These are phyloP conservation scores for Heliconius hortense DNA, from an alignment of 2,888 invertebrate species.

Conservation along the genomic window DNA sequence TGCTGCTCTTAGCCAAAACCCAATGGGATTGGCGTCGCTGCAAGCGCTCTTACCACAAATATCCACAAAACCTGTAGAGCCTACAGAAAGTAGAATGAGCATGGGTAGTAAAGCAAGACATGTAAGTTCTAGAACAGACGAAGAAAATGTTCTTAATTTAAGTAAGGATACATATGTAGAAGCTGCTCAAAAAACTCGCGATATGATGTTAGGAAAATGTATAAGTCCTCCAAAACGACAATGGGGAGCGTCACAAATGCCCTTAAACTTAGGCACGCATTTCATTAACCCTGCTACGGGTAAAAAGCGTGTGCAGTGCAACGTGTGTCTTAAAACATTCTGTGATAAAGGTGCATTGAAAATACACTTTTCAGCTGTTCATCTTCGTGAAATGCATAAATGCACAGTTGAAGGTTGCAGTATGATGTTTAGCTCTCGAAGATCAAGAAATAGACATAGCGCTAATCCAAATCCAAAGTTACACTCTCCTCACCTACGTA, in stretches of 20 bases:
- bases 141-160: slow-evolving; percentile 73
- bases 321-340: slow-evolving; percentile 98
- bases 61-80: slow-evolving; percentile 76
- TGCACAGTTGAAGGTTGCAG: slow-evolving; percentile 99
- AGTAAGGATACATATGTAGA: slow-evolving; percentile 74
- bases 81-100: slow-evolving; percentile 68
- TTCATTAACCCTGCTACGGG: slow-evolving; percentile 96
- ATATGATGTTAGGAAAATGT: slow-evolving; percentile 83
- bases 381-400: slow-evolving; percentile 99
- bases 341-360: slow-evolving; percentile 99
- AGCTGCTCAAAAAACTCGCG: slow-evolving; percentile 69
- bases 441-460: slow-evolving; percentile 97
- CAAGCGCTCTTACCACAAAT: slow-evolving; percentile 84
- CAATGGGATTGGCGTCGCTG: slow-evolving; percentile 83
- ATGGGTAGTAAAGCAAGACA: slow-evolving; percentile 56
- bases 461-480: slow-evolving; percentile 99
- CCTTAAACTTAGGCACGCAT: slow-evolving; percentile 92
- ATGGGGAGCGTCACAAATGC: slow-evolving; percentile 88
- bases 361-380: slow-evolving; percentile 99
- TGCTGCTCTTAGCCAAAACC: slow-evolving; percentile 82
- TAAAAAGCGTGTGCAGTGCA: slow-evolving; percentile 98
- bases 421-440: slow-evolving; percentile 99
- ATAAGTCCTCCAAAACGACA: slow-evolving; percentile 90
- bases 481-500: slow-evolving; percentile 95
- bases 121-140: slow-evolving; percentile 63